Evolutionary conservation across 2,113 vertebrate species (phyloP), one percentile per base, ranked within the genome.

Genomic region (Ictidomys tridecemlineatus): DNA sequence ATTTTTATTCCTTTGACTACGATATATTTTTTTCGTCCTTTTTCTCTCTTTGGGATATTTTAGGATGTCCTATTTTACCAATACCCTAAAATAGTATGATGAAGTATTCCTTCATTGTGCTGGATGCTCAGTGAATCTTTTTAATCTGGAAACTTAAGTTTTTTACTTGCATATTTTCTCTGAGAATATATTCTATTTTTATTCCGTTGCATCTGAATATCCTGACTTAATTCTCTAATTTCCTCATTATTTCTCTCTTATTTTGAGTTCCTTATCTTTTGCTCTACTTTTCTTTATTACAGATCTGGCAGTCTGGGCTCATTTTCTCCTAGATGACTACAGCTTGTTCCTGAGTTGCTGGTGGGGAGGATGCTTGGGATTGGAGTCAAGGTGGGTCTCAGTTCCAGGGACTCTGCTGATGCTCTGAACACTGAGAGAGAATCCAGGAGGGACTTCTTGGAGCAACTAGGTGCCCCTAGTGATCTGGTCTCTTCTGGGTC

Each of bases 201-300:
- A 72, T 74, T 96, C 72, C 65, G n/a, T 67, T 85, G 24, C n/a
- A 1, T 39, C 30, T 85, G 16, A 5, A n/a, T 73, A 65, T 37
- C 42, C 37, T 89, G 61, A 0, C 18, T 61, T 53, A 87, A 77
- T 93, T 74, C 63, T 94, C 28, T 37, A 86, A 17, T 83, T 94
- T 88, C 79, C 48, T 56, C 32, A 77, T 42, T 84, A 78, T 20
- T 78, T 89, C 18, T 94, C 53, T 82, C 5, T 37, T 91, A 72
- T 42, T 85, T 89, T 90, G 65, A 91, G 8, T 53, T 77, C 30
- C 63, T 92, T 61, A 45, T 63, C 14, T 80, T 94, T 74, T 88
- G 8, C 14, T 79, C 26, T 79, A 45, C 67, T 94, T 97, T 97
- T 87, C 34, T 83, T 74, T 94, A n/a, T 82, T 72, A 32, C 45